Evolutionary conservation across 2,888 invertebrate species (phyloP), one percentile per base, ranked within the genome.

Genomic region (Piscicola geometra): DNA sequence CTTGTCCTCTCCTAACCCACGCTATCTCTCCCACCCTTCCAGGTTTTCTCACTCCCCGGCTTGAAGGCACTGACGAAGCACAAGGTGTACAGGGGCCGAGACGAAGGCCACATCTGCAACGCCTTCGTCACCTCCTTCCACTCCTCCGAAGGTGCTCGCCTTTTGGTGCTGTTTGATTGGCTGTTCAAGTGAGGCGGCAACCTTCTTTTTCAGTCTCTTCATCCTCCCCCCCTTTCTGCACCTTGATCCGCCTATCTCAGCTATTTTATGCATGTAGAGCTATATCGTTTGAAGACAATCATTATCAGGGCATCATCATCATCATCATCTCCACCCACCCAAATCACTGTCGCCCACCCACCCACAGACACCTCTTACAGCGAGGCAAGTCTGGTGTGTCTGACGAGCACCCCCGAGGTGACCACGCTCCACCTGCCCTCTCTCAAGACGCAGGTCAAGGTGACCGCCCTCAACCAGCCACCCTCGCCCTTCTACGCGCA

Each of bases 1-100:
- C n/a, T n/a, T n/a, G n/a, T n/a, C n/a, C n/a, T n/a, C n/a, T n/a
- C n/a, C n/a, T n/a, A n/a, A n/a, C n/a, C n/a, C n/a, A n/a, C n/a
- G n/a, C n/a, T n/a, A n/a, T n/a, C n/a, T n/a, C n/a, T n/a, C n/a
- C n/a, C n/a, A n/a, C n/a, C n/a, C n/a, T n/a, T n/a, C n/a, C 81
- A 89, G 88, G 86, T 97, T 79, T 98, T 98, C 88, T 91, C 94
- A 76, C 88, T 99, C 86, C 98, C 98, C 9, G 91, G 91, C 78
- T 88, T 99, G 80, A 95, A 95, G 86, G 94, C 97, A 0, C 91
- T 92, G 83, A 91, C 93, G 88, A 99, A 99, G 88, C 93, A 92
- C 88, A 98, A 98, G 86, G 88, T 99, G 72, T 98, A 68, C 75
- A 71, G 98, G 0, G 97, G 97, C 28, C 91, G 93, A 82, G 98